A percentile compares a stretch with the other conserved stretches of the same genome.
Evolutionary conservation across 2,113 vertebrate genomes (phyloP).

Genomic region (Callipepla californica): DNA sequence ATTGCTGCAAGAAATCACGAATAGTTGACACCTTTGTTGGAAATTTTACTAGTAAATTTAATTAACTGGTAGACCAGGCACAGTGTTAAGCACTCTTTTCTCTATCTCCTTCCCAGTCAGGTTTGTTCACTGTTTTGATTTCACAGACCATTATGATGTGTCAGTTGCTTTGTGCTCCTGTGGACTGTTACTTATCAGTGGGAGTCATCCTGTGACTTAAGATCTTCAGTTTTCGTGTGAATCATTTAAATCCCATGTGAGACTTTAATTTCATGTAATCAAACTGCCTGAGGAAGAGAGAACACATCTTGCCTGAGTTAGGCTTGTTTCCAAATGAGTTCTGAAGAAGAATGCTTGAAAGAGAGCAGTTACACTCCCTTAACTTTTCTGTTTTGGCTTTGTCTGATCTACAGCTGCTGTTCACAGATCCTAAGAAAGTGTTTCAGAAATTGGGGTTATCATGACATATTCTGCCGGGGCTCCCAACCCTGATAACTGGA

Average conservation of each 20-base stretch:
- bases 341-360: neutral
- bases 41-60: neutral
- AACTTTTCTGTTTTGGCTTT: neutral
- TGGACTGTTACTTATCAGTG: neutral
- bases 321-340: neutral
- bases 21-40: neutral
- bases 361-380: neutral
- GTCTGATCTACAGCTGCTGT: neutral
- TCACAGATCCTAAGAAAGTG: neutral
- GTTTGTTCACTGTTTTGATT: neutral
- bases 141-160: rapidly evolving
- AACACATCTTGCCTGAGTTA: neutral
- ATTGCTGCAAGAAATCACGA: neutral
- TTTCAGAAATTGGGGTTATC: neutral
- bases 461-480: neutral
- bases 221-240: neutral
- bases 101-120: neutral
- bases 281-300: neutral
- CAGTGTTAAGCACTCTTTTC: neutral
- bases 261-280: neutral
- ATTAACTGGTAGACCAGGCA: neutral
- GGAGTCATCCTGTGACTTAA: neutral
- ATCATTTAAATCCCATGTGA: neutral
- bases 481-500: neutral
- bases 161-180: neutral